These are phyloP conservation scores for Syngnathus acus DNA, from an alignment of 2,797 vertebrate genomes.

Conservation along the genomic window DNA sequence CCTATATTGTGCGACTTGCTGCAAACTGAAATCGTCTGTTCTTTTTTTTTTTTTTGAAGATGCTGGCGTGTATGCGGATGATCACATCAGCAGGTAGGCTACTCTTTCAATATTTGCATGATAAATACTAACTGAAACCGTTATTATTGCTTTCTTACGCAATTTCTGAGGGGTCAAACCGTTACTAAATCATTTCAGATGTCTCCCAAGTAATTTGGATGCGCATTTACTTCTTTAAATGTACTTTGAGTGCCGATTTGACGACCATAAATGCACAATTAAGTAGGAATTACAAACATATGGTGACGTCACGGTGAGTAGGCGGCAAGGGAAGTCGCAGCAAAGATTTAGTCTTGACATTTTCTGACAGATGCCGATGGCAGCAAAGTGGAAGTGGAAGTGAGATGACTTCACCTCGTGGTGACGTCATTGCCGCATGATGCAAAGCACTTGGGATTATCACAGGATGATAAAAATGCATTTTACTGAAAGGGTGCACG, in stretches of 20 bases:
- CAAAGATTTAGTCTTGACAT: not conserved
- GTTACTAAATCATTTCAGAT: not conserved
- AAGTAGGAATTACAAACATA: not conserved
- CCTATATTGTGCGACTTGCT: not conserved
- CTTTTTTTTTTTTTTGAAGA: constrained; percentile 1
- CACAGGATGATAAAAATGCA: not conserved
- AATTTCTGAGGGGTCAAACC: not conserved
- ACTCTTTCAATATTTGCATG: not conserved
- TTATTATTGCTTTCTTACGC: not conserved
- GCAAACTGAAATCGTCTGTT: not conserved
- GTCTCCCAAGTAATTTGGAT: not conserved
- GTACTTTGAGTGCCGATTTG: not conserved
- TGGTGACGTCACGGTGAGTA: not conserved
- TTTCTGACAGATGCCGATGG: not conserved
- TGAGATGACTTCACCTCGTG: not conserved
- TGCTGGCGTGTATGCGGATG: not conserved
- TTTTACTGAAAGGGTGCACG: not conserved
- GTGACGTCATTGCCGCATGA: not conserved
- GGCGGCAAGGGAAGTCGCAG: not conserved
- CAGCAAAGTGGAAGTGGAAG: not conserved
- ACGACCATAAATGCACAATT: not conserved
- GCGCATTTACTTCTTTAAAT: not conserved
- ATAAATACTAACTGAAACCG: not conserved
- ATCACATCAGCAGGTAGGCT: not conserved
- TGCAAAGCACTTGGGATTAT: not conserved